Evolutionary conservation across 1,140 invertebrate genomes (phyloP), one percentile per base, ranked within the genome.

Genomic region (Pogonomyrmex barbatus): DNA sequence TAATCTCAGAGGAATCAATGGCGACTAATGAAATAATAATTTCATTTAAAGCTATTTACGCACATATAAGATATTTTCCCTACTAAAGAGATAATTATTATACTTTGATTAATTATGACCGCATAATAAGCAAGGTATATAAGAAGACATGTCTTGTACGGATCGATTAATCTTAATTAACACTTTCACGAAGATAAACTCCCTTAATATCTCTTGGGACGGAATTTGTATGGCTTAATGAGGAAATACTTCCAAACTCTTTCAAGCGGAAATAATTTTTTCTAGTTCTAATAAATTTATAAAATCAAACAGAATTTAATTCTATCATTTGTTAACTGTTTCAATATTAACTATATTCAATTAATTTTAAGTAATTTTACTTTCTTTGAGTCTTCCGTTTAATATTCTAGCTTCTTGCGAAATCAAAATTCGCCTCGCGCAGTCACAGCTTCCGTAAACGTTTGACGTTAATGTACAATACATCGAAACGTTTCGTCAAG

Each of bases 101-200:
- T 67, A 58, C 30, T 54, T 73, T 45, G 30, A 73, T 73, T 73
- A 73, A 83, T 47, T 14, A 4, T 30, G 63, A 79, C 58, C 17
- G 54, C 54, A 12, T 39, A n/a, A 4, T 45, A 47, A 68, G 36
- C 63, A 24, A 24, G 12, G 30, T 30, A 58, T 17, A 9, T 24
- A 60, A 60, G 50, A 58, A 60, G 56, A 39, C n/a, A 42, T 73
- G n/a, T 58, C 50, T 8, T n/a, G 2, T 17, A 6, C 63, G 10
- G 6, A 73, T 60, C 56, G 54, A 83, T 83, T 62, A 83, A 83
- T 82, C 67, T 82, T 73, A 73, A 83, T 73, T 79, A 79, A 79
- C 47, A 36, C 4, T 71, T 73, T 71, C 30, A 71, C 1, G 39
- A 58, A 73, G 17, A 82, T 47, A 47, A 45, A 47, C 33, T 65